A percentile compares a stretch with the other conserved stretches of the same genome.
Evolutionary conservation across 2,888 invertebrate species (phyloP).

Genomic region (Drosophila meridionalis): DNA sequence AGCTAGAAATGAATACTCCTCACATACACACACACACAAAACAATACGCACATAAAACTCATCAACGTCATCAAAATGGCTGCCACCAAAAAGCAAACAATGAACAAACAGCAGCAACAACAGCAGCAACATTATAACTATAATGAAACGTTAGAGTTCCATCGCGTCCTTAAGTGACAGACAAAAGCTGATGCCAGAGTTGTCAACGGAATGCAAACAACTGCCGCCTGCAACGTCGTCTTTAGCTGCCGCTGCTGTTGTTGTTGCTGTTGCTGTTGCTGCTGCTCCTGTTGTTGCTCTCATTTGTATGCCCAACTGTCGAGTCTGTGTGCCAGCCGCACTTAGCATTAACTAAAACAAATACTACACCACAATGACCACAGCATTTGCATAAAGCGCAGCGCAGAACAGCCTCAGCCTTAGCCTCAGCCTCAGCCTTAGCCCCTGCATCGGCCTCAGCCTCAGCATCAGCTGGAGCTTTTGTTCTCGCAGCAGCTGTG

Average conservation of each 20-base stretch:
- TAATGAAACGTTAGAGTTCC: slow-evolving; percentile 69
- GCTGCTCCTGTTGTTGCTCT: background rate
- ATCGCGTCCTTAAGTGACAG: slow-evolving; percentile 55
- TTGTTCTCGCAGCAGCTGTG: slow-evolving; percentile 62
- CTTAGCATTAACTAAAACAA: slow-evolving; percentile 64
- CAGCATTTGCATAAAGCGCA: slow-evolving; percentile 71
- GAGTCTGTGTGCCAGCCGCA: slow-evolving; percentile 29
- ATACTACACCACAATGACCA: slow-evolving; percentile 62
- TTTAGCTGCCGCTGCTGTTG: background rate
- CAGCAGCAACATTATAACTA: slow-evolving; percentile 43
- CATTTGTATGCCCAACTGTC: slow-evolving; percentile 33
- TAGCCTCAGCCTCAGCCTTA: background rate
- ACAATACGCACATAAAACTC: slow-evolving; percentile 61
- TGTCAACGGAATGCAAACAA: slow-evolving; percentile 45
- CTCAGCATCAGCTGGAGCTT: background rate
- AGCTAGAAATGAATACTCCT: slow-evolving; percentile 53
- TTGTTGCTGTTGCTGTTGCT: background rate
- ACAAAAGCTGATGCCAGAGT: slow-evolving; percentile 52
- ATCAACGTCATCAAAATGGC: slow-evolving; percentile 72
- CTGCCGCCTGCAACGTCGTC: slow-evolving; percentile 22
- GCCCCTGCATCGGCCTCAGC: background rate
- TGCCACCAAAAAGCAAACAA: slow-evolving; percentile 48
- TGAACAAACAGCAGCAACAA: slow-evolving; percentile 5
- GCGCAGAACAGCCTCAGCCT: slow-evolving; percentile 11
- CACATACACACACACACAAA: slow-evolving; percentile 23